Evolutionary conservation across 1,140 invertebrate genomes (phyloP).

Genomic region (Cyphomyrmex costatus): DNA sequence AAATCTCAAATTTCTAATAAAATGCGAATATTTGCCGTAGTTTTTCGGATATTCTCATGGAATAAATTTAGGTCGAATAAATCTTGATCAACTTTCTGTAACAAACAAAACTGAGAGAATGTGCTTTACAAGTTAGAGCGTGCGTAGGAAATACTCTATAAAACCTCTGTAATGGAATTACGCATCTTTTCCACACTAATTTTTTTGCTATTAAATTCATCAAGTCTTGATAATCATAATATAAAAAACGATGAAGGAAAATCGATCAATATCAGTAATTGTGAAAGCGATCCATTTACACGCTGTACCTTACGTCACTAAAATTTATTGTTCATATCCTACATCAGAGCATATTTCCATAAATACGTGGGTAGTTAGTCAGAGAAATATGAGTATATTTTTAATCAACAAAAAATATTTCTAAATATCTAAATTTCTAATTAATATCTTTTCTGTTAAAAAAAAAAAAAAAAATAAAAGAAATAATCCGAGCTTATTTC

Average conservation of each 20-base stretch:
- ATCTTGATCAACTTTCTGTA: conserved; percentile 12
- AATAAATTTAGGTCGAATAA: conserved; percentile 4
- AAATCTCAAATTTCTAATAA: not conserved
- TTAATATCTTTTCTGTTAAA: not conserved
- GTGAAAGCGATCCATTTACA: not conserved
- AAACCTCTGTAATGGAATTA: not conserved
- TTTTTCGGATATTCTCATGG: not conserved
- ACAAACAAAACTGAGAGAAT: not conserved
- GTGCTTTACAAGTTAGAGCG: not conserved
- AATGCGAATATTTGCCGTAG: not conserved
- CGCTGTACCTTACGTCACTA: not conserved
- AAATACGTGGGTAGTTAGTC: not conserved
- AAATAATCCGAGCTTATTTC: not conserved
- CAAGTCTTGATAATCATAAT: not conserved
- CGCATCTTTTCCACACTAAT: not conserved
- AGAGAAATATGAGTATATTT: conserved; percentile 13
- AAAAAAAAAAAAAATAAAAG: not conserved
- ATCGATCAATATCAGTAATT: conserved; percentile 20
- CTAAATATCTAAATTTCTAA: not conserved
- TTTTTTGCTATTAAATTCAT: conserved; percentile 26
- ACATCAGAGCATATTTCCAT: not conserved
- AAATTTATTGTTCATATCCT: not conserved
- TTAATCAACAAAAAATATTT: not conserved
- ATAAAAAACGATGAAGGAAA: not conserved
- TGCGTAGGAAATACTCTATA: not conserved